Evolutionary conservation across 2,888 invertebrate genomes (phyloP), one percentile per base, ranked within the genome.

Genomic region (Pammene aurita): DNA sequence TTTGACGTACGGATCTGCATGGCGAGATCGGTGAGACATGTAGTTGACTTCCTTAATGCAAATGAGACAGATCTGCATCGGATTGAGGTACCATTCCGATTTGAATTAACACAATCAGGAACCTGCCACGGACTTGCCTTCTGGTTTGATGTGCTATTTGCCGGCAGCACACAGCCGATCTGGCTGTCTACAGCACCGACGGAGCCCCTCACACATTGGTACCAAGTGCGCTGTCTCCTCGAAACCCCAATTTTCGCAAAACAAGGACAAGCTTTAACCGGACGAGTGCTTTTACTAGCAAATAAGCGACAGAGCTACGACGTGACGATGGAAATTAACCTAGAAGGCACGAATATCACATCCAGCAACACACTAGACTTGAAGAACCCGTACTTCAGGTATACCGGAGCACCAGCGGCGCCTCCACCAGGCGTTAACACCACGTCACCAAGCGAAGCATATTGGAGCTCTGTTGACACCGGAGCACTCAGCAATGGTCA

Each of bases 131-230:
- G 99, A 0, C 93, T 99, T 73, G 99, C 99, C 16, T 99, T 99
- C 92, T 99, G 99, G 99, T 99, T 99, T 87, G 99, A 99, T 91
- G 99, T 99, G 34, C 96, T 98, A 74, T 99, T 99, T 90, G 95
- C 97, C 70, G 99, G 99, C 46, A 95, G 95, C 56, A 95, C 95
- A 71, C 96, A 97, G 81, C 96, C 97, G 71, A 96, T 99, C 69
- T 99, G 99, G 99, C 89, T 99, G 42, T 99, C 99, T 7, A 99
- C 99, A 7, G 96, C 99, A 0, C 99, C 99, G 0, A 99, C 99
- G 4, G 99, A 99, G 85, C 98, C 99, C 0, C 93, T 99, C 18
- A 99, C 99, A 38, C 99, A 99, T 88, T 99, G 99, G 99, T 99
- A 99, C 89, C 99, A 99, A 92, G 99, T 99, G 2, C 95, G 99